phyloP scores from a whole-genome alignment of 2,888 invertebrate genomes.

The Busseola fusca region DNA sequence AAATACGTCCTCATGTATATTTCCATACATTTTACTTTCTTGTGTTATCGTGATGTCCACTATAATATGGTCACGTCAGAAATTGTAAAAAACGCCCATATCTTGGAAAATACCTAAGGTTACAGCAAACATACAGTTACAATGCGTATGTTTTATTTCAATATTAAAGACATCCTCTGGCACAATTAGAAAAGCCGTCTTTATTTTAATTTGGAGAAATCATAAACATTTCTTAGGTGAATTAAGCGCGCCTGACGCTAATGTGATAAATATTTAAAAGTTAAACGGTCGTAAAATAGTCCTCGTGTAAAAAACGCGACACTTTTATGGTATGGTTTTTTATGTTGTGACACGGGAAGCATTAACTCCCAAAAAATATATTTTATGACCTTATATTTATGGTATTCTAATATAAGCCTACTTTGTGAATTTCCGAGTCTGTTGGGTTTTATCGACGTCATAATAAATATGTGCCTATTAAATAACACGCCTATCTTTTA shows the following conservation, averaged over 20 bases:
- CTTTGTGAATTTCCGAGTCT: constrained; percentile 57
- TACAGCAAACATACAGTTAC: not conserved
- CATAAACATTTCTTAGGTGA: not conserved
- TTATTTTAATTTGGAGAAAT: not conserved
- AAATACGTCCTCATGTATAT: not conserved
- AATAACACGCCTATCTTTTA: constrained; percentile 27
- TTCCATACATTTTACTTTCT: not conserved
- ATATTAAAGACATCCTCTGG: not conserved
- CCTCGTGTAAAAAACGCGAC: constrained; percentile 25
- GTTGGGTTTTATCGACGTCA: constrained; percentile 49
- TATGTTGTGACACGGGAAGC: constrained; percentile 36
- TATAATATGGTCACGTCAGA: not conserved
- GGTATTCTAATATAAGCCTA: constrained; percentile 56
- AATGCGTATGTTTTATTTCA: not conserved
- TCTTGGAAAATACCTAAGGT: not conserved
- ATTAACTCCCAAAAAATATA: constrained; percentile 53
- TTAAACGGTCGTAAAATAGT: constrained; percentile 29
- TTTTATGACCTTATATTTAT: constrained; percentile 58
- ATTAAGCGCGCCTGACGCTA: constrained; percentile 15
- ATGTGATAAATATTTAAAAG: constrained; percentile 46
- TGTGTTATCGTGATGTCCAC: not conserved
- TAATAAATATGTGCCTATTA: constrained; percentile 51
- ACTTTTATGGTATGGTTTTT: constrained; percentile 46
- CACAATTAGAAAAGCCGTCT: not conserved
- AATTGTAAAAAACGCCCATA: not conserved